These are phyloP conservation scores for Nebria ingens DNA, from an alignment of 1,140 invertebrate species.

Conservation along the genomic window DNA sequence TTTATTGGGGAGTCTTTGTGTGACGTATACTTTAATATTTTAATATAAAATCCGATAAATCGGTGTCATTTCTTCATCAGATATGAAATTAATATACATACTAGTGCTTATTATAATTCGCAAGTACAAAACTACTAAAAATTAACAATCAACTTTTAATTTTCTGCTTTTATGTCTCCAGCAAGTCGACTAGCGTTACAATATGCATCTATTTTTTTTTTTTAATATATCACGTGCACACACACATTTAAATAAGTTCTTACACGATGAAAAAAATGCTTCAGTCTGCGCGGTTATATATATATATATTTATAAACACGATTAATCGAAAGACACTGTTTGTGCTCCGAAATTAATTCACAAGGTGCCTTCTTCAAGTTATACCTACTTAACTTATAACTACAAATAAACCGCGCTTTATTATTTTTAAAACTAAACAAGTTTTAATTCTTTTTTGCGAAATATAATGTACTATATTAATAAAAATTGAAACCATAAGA, in stretches of 20 bases:
- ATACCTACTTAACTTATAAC: not conserved
- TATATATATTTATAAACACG: constrained; percentile 7
- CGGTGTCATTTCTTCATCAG: not conserved
- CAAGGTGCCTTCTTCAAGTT: constrained; percentile 4
- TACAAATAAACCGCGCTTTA: no score
- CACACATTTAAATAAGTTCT: not conserved
- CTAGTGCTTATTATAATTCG: constrained; percentile 5
- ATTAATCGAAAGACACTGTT: constrained; percentile 8
- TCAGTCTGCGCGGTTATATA: constrained; percentile 5
- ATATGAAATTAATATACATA: not conserved
- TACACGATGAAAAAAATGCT: constrained; percentile 1
- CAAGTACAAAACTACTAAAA: constrained; percentile 7
- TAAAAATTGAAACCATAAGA: no score
- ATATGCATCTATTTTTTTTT: not conserved
- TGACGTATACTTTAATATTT: no score
- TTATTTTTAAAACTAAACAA: no score
- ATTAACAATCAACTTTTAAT: constrained; percentile 1
- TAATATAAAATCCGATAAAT: not conserved
- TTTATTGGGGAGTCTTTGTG: no score
- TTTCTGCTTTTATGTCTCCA: not conserved
- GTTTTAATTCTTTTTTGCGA: no score
- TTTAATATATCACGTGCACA: not conserved
- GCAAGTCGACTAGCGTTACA: constrained; percentile 1
- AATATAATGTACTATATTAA: no score
- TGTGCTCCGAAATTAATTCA: constrained; percentile 3